These are phyloP conservation scores for Halyomorpha halys DNA, from an alignment of 1,140 invertebrate genomes.

Conservation along the genomic window DNA sequence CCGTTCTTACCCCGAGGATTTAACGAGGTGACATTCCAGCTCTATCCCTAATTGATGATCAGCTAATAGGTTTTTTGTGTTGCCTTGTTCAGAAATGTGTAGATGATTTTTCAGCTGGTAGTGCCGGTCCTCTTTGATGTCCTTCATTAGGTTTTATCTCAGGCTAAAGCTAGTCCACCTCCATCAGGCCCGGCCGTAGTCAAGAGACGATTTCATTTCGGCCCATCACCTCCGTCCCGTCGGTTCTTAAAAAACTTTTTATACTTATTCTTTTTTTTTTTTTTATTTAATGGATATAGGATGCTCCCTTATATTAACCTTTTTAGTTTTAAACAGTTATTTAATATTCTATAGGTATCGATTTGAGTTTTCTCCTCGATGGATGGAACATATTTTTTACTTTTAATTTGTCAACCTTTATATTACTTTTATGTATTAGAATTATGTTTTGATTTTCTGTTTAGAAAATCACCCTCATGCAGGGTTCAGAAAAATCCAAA, in stretches of 20 bases:
- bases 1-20: no score
- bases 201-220: slow-evolving; percentile 5
- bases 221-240: slow-evolving; percentile 2
- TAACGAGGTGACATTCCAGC: no score
- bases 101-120: slow-evolving; percentile 3
- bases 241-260: background rate
- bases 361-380: no score
- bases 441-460: no score
- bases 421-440: no score
- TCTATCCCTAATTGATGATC: slow-evolving; percentile 5
- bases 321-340: no score
- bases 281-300: background rate
- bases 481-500: no score
- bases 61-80: slow-evolving; percentile 10
- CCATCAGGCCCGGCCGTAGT: background rate
- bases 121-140: background rate
- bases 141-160: slow-evolving; percentile 5
- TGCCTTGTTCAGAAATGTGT: slow-evolving; percentile 3
- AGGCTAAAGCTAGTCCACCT: background rate
- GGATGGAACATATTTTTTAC: no score
- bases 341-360: no score
- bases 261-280: no score
- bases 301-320: background rate
- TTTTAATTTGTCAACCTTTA: no score
- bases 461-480: no score